These are phyloP conservation scores for Ciconia boyciana DNA, from an alignment of 2,113 vertebrate species.

Conservation along the genomic window DNA sequence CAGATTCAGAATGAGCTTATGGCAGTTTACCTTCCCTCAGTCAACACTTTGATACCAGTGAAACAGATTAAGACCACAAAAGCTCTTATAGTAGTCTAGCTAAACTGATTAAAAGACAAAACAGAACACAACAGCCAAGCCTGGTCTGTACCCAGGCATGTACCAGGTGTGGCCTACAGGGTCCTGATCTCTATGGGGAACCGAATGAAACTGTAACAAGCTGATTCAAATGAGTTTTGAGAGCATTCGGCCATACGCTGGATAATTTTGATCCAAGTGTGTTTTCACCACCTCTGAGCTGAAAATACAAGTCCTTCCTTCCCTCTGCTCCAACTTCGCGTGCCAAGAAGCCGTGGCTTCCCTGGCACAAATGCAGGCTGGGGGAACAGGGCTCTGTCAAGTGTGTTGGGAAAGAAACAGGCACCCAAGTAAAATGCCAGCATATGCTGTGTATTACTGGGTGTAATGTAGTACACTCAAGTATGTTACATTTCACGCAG, in stretches of 20 bases:
- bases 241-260: not conserved
- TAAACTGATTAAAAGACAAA: not conserved
- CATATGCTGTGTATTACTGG: not conserved
- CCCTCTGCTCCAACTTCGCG: not conserved
- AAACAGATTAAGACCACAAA: not conserved
- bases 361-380: not conserved
- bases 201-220: not conserved
- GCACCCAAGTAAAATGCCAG: not conserved
- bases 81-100: not conserved
- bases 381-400: not conserved
- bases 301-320: not conserved
- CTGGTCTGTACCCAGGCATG: not conserved
- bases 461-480: not conserved
- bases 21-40: not conserved
- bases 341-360: slow-evolving; percentile 16
- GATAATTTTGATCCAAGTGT: not conserved
- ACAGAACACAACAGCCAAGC: not conserved
- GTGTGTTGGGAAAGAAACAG: not conserved
- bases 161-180: not conserved
- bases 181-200: not conserved
- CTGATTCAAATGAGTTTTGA: not conserved
- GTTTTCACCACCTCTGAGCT: not conserved
- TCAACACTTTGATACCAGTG: not conserved
- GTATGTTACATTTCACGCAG: not conserved
- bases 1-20: not conserved